Percentiles rank a stretch among this genome's conserved stretches.
These are phyloP conservation scores for Sebastes steindachneri DNA, from an alignment of 2,797 vertebrate genomes.

Conservation along the genomic window DNA sequence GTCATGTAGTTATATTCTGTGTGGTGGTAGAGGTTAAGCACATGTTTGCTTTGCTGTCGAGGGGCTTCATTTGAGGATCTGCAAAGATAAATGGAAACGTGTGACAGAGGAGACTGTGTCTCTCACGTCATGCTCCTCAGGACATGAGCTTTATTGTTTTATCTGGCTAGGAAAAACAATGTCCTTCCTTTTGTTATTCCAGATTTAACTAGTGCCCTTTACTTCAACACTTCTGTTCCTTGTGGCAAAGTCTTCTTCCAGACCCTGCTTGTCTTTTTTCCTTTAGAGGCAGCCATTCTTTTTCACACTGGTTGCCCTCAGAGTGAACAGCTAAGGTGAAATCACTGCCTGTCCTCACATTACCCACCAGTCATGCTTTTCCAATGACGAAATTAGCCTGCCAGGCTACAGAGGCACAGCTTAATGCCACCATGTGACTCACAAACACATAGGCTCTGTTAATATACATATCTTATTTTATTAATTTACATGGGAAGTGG, in stretches of 20 bases:
- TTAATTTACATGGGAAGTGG: not conserved
- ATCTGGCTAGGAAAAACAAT: not conserved
- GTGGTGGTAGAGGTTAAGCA: constrained; percentile 20
- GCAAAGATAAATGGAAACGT: constrained; percentile 48
- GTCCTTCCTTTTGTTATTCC: not conserved
- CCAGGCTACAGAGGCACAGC: not conserved
- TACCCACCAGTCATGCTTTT: constrained; percentile 1
- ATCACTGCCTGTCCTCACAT: constrained; percentile 2
- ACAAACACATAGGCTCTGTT: not conserved
- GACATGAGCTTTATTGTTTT: not conserved
- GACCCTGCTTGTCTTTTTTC: constrained; percentile 4
- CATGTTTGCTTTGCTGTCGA: constrained; percentile 22
- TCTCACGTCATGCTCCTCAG: not conserved
- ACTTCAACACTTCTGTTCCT: not conserved
- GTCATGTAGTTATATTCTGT: constrained; percentile 4
- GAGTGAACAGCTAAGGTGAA: constrained; percentile 1
- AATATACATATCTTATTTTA: not conserved
- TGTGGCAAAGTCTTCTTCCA: not conserved
- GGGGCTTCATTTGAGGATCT: constrained; percentile 41
- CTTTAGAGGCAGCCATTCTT: constrained; percentile 2
- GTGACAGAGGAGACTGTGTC: not conserved
- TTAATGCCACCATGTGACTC: not conserved
- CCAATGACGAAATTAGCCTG: constrained; percentile 12
- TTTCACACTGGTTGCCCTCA: constrained; percentile 22
- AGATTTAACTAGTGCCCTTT: not conserved